Evolutionary conservation across 2,797 vertebrate species (phyloP).

Genomic region (Protonibea diacanthus): DNA sequence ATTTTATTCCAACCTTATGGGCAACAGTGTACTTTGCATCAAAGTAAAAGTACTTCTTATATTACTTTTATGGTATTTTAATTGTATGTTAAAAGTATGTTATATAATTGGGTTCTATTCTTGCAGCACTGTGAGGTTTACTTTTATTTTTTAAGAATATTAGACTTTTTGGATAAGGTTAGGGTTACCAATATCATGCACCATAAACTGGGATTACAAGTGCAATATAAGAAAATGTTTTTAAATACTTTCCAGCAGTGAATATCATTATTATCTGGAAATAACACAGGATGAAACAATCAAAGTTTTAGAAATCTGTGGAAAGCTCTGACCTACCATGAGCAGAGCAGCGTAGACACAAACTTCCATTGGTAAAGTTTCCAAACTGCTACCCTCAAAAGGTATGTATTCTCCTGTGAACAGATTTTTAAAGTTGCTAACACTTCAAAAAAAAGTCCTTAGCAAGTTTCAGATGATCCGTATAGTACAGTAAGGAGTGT

Average conservation of each 20-base stretch:
- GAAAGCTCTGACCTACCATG: constrained; percentile 54
- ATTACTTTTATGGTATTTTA: too few relatives aligned
- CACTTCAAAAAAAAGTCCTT: not conserved
- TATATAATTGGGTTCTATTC: not conserved
- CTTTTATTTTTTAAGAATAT: not conserved
- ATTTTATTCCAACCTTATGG: too few relatives aligned
- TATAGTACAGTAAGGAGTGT: not conserved
- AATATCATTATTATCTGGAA: not conserved
- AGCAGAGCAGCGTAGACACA: constrained; percentile 43
- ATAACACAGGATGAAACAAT: not conserved
- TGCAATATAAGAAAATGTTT: not conserved
- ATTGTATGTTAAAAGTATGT: too few relatives aligned
- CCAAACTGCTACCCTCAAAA: not conserved
- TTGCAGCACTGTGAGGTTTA: not conserved
- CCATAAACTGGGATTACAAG: not conserved
- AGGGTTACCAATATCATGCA: not conserved
- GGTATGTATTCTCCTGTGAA: too few relatives aligned
- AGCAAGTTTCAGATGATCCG: not conserved
- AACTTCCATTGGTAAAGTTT: constrained; percentile 24
- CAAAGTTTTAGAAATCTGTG: not conserved
- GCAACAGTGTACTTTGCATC: too few relatives aligned
- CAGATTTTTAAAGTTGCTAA: not conserved
- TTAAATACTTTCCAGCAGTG: not conserved
- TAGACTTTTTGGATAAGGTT: too few relatives aligned
- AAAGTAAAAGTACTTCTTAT: too few relatives aligned